Base-by-base conservation (phyloP, 1,140 invertebrate genomes). In the Aphaenogaster rudis region DNA sequence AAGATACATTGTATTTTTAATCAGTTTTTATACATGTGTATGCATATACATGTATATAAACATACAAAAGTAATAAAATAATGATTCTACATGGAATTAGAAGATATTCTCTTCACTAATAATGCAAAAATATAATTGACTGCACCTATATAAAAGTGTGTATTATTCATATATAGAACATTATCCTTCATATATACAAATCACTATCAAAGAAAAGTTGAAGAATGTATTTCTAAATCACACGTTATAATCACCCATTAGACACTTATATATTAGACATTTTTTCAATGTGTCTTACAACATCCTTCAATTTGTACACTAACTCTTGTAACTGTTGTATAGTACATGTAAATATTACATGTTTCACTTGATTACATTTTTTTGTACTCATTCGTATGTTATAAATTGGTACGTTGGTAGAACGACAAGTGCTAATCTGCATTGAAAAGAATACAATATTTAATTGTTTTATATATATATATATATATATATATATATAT, bases 281-380 rank as follows among this genome's bases (percentile, higher is more conserved):
- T 92, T 96, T 96, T 90, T 97, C 96, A 90, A 96, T 96, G 93
- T 97, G 96, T 91, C 96, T 93, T 57, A 96, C 94, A 42, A 96
- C 95, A 92, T 97, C 97, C 94, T 97, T 97, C 13, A 97, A 93
- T 93, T 97, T 97, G 82, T 96, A 96, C 61, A 97, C 96, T 78
- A 97, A 93, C 93, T 97, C 97, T 94, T 97, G 97, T 59, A 97
- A 91, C 90, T 97, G 96, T 79, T 97, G 96, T 33, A 95, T 95
- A 28, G 96, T 96, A 91, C 97, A 97, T 3, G 95, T 96, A 91
- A 97, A 97, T 61, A 95, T 94, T 54, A 97, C 88, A 91, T 96
- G 93, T 54, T 96, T 94, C 63, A 92, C 82, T 45, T 94, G 91
- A 69, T 95, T 95, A 50, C 91, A 63, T 78, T 96, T 94, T 2